Evolutionary conservation across 1,140 invertebrate species (phyloP), one percentile per base, ranked within the genome.

Genomic region (Caenorhabditis tropicalis): DNA sequence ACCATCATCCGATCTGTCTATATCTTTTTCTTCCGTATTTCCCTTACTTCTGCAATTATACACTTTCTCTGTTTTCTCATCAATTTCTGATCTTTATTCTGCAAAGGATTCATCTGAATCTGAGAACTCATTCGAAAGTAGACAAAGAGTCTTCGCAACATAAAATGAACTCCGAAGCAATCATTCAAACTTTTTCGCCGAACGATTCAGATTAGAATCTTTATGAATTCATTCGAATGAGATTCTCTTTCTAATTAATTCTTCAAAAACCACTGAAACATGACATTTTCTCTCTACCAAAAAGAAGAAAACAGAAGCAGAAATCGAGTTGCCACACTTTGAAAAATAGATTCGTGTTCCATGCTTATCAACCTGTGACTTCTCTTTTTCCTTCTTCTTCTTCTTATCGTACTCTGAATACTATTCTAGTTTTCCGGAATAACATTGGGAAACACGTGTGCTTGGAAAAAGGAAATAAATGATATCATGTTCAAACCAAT

Each of bases 1-100:
- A 12, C 65, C 65, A 74, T 74, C 65, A 43, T 36, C 16, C 15
- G 16, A 36, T 19, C 58, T 19, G 29, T 65, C 58, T 36, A 65
- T 65, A 65, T 74, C 65, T 74, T 43, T 74, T 39, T 74, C 65
- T 39, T 74, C 36, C 65, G 65, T 74, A 43, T 74, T 36, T 74
- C 36, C n/a, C 36, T 43, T 24, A 21, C 24, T 70, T 43, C 36
- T 43, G 36, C 43, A 74, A 74, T 74, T 74, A 74, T 74, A 74
- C 36, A 74, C 65, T 74, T 74, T 74, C 36, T 27, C 33, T 56
- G 12, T 56, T 56, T 56, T 12, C 15, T 56, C 15, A 15, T n/a
- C n/a, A n/a, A n/a, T n/a, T n/a, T n/a, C 15, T 51, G 5, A 19
- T 51, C 48, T 51, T 19, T 19, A 51, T 5, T 51, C 5, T 15